Evolutionary conservation across 2,113 vertebrate genomes (phyloP).

Genomic region (Nicator chloris): DNA sequence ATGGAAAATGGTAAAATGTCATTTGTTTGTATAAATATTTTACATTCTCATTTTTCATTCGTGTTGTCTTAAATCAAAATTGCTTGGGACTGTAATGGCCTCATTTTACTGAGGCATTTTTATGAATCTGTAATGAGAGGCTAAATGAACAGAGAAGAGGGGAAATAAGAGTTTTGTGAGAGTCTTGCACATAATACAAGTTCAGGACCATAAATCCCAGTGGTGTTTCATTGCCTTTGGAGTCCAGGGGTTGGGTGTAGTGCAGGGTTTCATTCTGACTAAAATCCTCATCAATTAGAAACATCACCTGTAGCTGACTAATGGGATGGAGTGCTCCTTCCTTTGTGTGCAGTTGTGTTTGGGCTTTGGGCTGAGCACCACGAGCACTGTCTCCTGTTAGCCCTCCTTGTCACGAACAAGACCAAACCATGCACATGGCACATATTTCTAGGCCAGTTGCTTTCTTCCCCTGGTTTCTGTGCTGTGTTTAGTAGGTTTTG

Average conservation of each 20-base stretch:
- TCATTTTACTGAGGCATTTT: background rate
- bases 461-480: background rate
- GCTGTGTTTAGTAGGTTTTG: background rate
- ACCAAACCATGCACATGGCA: background rate
- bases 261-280: background rate
- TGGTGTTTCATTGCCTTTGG: background rate
- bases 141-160: background rate
- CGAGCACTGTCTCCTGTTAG: accelerated
- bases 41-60: background rate
- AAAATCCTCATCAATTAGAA: background rate
- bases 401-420: accelerated
- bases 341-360: background rate
- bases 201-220: background rate
- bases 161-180: background rate
- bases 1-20: background rate
- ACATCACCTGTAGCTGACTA: background rate
- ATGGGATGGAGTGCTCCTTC: background rate
- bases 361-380: background rate
- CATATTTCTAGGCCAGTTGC: background rate
- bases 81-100: background rate
- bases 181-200: background rate
- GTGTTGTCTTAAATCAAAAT: background rate
- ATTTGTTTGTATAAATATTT: constrained; percentile 31
- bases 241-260: background rate
- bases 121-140: background rate